These are phyloP conservation scores for Nowickia ferox DNA, from an alignment of 2,888 invertebrate species.

Conservation along the genomic window DNA sequence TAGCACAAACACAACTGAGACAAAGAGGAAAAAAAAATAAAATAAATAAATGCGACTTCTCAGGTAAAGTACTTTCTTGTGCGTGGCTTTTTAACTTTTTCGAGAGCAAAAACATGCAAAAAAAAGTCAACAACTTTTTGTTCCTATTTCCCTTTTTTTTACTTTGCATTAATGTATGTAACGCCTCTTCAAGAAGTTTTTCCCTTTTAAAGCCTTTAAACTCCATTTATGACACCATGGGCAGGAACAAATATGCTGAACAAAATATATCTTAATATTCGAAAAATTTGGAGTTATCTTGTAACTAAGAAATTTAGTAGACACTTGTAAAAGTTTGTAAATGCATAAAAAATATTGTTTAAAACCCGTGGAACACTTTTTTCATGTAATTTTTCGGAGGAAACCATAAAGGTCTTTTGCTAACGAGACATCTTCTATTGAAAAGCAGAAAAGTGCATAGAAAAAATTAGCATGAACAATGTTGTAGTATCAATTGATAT, in stretches of 20 bases:
- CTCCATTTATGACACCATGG: conserved; percentile 27
- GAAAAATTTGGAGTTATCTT: no score
- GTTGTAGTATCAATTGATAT: no score
- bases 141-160: conserved; percentile 17
- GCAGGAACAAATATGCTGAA: neutral
- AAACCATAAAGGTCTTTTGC: no score
- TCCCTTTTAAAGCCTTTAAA: conserved; percentile 1
- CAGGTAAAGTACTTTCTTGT: conserved; percentile 63
- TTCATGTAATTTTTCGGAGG: no score
- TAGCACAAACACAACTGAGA: conserved; percentile 56
- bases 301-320: no score
- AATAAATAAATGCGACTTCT: conserved; percentile 41
- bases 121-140: conserved; percentile 43
- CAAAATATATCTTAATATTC: no score
- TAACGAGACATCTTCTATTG: no score
- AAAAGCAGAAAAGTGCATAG: no score
- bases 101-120: conserved; percentile 13
- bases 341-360: no score
- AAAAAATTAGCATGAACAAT: no score
- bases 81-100: conserved; percentile 68
- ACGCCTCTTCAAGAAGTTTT: conserved; percentile 22
- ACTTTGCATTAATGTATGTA: neutral
- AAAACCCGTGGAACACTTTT: no score
- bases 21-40: conserved; percentile 31
- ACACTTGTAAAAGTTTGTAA: no score